Evolutionary conservation across 2,797 vertebrate species (phyloP).

Genomic region (Takifugu ocellatus): DNA sequence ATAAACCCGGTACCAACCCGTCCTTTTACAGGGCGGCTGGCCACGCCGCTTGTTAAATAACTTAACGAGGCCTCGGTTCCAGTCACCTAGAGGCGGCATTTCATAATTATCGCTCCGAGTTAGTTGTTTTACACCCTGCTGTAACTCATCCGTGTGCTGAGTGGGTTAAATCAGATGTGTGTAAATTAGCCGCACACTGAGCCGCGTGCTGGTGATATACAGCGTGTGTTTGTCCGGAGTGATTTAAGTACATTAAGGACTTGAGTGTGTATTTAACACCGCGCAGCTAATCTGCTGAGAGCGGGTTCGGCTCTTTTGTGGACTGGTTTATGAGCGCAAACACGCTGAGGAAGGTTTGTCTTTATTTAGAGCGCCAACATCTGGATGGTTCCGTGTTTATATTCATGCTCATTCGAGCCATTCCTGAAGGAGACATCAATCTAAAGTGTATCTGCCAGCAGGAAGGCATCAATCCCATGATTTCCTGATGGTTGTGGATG

Average conservation of each 20-base stretch:
- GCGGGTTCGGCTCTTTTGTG: slow-evolving; percentile 7
- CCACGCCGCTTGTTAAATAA: slow-evolving; percentile 29
- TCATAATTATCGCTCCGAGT: slow-evolving; percentile 52
- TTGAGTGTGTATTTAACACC: slow-evolving; percentile 35
- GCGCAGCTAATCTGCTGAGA: slow-evolving; percentile 22
- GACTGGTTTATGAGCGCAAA: slow-evolving; percentile 8
- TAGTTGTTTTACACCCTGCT: slow-evolving; percentile 55
- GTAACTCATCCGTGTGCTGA: slow-evolving; percentile 55
- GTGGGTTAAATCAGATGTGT: slow-evolving; percentile 39
- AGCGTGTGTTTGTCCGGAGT: slow-evolving; percentile 14
- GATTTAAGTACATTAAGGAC: slow-evolving; percentile 42
- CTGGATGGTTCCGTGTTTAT: not conserved
- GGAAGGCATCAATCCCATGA: too few species aligned
- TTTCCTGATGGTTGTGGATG: too few species aligned
- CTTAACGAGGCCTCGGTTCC: slow-evolving; percentile 46
- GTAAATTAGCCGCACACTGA: slow-evolving; percentile 36
- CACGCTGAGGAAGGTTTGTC: slow-evolving; percentile 3
- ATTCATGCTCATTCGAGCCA: too few species aligned
- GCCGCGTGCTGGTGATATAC: slow-evolving; percentile 22
- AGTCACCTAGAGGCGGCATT: slow-evolving; percentile 56
- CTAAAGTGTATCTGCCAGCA: too few species aligned
- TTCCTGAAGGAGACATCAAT: too few species aligned
- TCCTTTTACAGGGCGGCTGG: slow-evolving; percentile 7
- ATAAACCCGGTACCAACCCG: slow-evolving; percentile 24
- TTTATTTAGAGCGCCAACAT: slow-evolving; percentile 6